Conservation (phyloP, 2,113 vertebrate genomes). For the Ceyx margarethae region DNA sequence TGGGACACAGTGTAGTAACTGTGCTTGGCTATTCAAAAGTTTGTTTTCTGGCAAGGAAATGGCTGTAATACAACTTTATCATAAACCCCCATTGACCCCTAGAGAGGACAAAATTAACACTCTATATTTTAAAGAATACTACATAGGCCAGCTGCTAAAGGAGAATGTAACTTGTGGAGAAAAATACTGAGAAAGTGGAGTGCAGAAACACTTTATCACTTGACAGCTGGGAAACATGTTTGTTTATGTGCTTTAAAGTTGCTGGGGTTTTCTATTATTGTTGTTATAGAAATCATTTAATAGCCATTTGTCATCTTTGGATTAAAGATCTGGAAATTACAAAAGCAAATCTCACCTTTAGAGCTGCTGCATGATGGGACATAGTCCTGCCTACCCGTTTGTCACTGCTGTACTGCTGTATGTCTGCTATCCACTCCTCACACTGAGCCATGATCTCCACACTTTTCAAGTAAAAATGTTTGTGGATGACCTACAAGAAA, state of each 20-base stretch:
- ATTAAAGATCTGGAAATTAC: background rate
- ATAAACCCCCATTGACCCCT: background rate
- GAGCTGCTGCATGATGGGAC: conserved; percentile 96
- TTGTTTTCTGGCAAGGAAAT: background rate
- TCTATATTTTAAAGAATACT: background rate
- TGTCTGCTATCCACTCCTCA: conserved; percentile 98
- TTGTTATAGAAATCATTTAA: background rate
- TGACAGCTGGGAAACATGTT: background rate
- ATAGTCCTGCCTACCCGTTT: conserved; percentile 97
- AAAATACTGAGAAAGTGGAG: background rate
- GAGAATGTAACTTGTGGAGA: background rate
- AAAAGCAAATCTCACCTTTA: conserved; percentile 82
- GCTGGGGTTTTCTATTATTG: background rate
- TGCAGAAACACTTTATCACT: background rate
- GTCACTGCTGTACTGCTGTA: conserved; percentile 99
- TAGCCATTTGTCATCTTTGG: background rate
- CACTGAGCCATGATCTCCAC: conserved; percentile 97
- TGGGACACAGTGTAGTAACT: background rate
- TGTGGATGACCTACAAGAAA: conserved; percentile 90
- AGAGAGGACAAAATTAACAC: background rate
- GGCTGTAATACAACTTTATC: background rate
- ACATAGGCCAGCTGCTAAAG: background rate
- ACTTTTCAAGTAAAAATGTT: conserved; percentile 98
- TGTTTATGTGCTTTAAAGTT: background rate
- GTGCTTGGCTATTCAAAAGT: background rate